Conservation (phyloP, 2,888 invertebrate genomes). For the Brachyptera risi region DNA sequence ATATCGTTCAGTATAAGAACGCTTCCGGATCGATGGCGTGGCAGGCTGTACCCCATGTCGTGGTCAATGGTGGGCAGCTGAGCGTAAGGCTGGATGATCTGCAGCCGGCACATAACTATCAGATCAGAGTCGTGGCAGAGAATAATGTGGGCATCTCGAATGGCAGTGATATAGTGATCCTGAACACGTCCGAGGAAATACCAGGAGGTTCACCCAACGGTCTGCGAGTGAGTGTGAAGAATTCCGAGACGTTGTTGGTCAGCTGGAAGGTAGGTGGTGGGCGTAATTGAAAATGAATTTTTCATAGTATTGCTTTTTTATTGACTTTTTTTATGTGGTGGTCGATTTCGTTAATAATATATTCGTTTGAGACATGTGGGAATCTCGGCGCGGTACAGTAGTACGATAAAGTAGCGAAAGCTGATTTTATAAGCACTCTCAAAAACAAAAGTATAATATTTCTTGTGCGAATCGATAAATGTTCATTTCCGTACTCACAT, state of each 20-base stretch:
- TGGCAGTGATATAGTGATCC: conserved; percentile 41
- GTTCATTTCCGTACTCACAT: too few relatives aligned
- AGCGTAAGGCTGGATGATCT: conserved; percentile 34
- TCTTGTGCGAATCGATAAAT: too few relatives aligned
- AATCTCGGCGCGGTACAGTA: too few relatives aligned
- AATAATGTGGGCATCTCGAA: conserved; percentile 44
- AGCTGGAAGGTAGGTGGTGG: conserved; percentile 44
- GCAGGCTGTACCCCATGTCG: conserved; percentile 12
- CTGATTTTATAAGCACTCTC: too few relatives aligned
- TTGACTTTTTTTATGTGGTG: too few relatives aligned
- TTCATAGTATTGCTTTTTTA: too few relatives aligned
- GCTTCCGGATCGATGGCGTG: conserved; percentile 18
- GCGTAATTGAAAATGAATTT: background rate
- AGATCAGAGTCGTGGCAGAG: conserved; percentile 43
- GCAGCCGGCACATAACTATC: conserved; percentile 43
- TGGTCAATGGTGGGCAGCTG: conserved; percentile 23
- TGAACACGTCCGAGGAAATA: conserved; percentile 41
- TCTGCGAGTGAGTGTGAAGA: conserved; percentile 42
- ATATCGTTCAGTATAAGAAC: conserved; percentile 42
- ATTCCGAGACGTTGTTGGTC: conserved; percentile 44
- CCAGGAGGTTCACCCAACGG: conserved; percentile 46
- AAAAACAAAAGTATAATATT: too few relatives aligned
- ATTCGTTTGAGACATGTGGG: too few relatives aligned
- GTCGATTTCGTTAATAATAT: background rate
- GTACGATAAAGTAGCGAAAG: too few relatives aligned